Evolutionary conservation across 2,888 invertebrate genomes (phyloP).

Genomic region (Syrphus vitripennis): DNA sequence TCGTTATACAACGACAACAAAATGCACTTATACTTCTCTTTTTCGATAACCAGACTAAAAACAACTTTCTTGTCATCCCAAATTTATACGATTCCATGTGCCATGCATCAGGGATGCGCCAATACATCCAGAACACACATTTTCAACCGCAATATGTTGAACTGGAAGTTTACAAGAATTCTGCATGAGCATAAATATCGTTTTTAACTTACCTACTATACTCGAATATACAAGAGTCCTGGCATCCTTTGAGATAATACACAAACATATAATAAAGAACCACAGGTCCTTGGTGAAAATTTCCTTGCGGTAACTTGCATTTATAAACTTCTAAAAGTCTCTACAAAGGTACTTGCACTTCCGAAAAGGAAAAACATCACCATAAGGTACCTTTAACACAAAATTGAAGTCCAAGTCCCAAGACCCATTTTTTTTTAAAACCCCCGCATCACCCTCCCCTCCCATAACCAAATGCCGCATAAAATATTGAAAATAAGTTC

Average conservation of each 20-base stretch:
- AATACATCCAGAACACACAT: conserved; percentile 22
- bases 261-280: conserved; percentile 56
- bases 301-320: conserved; percentile 2
- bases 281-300: conserved; percentile 52
- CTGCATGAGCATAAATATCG: conserved; percentile 48
- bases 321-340: conserved; percentile 29
- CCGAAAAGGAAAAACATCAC: conserved; percentile 36
- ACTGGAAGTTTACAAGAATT: conserved; percentile 47
- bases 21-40: conserved; percentile 33
- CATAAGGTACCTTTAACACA: conserved; percentile 7
- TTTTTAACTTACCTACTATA: not conserved
- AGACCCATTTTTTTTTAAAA: not conserved
- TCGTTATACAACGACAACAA: conserved; percentile 12
- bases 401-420: conserved; percentile 6
- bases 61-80: conserved; percentile 8
- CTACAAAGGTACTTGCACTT: too few relatives aligned
- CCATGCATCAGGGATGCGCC: conserved; percentile 40
- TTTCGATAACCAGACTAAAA: conserved; percentile 7
- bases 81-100: conserved; percentile 7
- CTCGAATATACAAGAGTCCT: not conserved
- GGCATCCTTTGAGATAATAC: conserved; percentile 29
- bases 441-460: too few relatives aligned
- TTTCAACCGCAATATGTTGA: conserved; percentile 66
- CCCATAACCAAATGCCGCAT: conserved; percentile 4
- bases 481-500: conserved; percentile 66